phyloP scores from a whole-genome alignment of 2,797 vertebrate species.

The Phoxinus dragarum region DNA sequence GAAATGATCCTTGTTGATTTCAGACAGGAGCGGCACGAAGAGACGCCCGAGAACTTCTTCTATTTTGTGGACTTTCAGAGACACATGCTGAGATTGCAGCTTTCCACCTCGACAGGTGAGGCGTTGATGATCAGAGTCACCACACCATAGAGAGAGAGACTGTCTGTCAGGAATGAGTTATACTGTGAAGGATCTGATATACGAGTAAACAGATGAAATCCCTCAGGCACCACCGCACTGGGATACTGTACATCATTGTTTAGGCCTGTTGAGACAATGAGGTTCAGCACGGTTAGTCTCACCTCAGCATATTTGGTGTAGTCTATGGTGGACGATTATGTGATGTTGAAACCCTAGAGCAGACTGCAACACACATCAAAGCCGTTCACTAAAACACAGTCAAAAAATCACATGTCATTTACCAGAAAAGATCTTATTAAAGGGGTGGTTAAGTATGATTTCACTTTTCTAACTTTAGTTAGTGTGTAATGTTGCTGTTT shows the following conservation, averaged over 20 bases:
- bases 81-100: constrained; percentile 95
- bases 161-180: neutral
- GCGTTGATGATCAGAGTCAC: neutral
- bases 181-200: constrained; percentile 26
- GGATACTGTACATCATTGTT: neutral
- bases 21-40: constrained; percentile 89
- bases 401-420: neutral
- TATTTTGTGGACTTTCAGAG: constrained; percentile 96
- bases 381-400: neutral
- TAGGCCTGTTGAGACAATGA: constrained; percentile 49
- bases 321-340: neutral
- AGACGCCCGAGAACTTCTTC: constrained; percentile 91
- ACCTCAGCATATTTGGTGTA: neutral
- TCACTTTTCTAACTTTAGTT: too few species aligned
- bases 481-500: too few species aligned
- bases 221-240: neutral
- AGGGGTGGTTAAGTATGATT: neutral
- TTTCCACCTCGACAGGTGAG: constrained; percentile 96
- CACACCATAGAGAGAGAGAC: neutral
- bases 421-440: neutral
- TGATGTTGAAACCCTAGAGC: neutral
- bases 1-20: neutral
- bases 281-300: neutral
- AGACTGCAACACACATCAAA: constrained; percentile 7
- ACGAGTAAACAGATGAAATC: constrained; percentile 18